These are phyloP conservation scores for Ctenopoma kingsleyae DNA, from an alignment of 2,797 vertebrate species.

Conservation along the genomic window DNA sequence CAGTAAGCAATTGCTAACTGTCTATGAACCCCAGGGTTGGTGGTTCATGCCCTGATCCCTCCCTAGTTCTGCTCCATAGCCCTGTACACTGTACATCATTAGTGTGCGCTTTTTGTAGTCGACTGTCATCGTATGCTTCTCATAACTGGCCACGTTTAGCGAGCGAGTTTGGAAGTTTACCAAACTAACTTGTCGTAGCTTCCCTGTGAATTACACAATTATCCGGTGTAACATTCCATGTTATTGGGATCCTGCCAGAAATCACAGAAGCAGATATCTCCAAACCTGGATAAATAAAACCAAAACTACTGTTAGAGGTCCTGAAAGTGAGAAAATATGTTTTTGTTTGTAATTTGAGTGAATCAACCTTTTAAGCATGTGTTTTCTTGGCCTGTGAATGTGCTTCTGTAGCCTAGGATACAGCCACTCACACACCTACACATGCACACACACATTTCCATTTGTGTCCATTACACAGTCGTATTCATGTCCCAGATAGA, in stretches of 20 bases:
- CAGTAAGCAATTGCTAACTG: too few species aligned
- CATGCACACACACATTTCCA: conserved; percentile 31
- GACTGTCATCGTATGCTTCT: too few species aligned
- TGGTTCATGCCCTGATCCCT: too few species aligned
- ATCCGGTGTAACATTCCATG: too few species aligned
- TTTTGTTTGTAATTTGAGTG: conserved; percentile 22
- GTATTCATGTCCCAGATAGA: conserved; percentile 66
- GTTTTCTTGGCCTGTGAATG: conserved; percentile 27
- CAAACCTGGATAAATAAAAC: conserved; percentile 9
- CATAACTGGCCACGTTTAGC: too few species aligned
- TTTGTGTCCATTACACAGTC: conserved; percentile 72
- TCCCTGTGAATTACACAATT: not conserved
- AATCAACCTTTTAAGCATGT: conserved; percentile 22
- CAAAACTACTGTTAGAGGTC: not conserved
- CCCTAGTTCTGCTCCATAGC: too few species aligned
- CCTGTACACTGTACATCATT: too few species aligned
- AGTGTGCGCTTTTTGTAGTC: too few species aligned
- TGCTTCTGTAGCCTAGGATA: conserved; percentile 33
- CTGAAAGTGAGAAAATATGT: conserved; percentile 20
- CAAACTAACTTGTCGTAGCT: too few species aligned
- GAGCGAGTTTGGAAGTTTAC: too few species aligned
- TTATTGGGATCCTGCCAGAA: not conserved
- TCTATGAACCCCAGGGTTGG: too few species aligned
- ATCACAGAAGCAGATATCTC: not conserved
- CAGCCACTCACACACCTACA: conserved; percentile 33